Evolutionary conservation across 2,797 vertebrate species (phyloP), one percentile per base, ranked within the genome.

Genomic region (Melanotaenia boesemani): DNA sequence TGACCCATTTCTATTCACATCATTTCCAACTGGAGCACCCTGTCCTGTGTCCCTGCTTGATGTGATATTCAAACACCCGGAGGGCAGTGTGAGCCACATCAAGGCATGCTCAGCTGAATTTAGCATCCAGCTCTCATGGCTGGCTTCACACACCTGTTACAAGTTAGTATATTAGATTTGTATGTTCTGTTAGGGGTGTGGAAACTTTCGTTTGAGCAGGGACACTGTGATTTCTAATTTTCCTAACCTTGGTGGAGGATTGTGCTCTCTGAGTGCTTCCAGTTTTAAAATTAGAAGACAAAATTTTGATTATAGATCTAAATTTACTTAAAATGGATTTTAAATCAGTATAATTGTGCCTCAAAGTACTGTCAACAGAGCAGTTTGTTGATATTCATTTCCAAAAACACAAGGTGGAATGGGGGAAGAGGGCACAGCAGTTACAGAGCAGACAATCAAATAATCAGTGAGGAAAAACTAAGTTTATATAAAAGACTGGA

Each of bases 31-130:
- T 24, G 16, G 65, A 79, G 59, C 65, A 67, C 50, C 68, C 66
- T 11, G 64, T 72, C 57, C 26, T 8, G 52, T 77, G 72, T 70
- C 85, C 81, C 88, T 59, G 80, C 85, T 65, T 70, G 52, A 85
- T 84, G 75, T 77, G 74, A 81, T 81, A 79, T 81, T 87, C 72
- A 85, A 76, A 78, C 81, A 81, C 83, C 85, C 82, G 77, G 41
- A 74, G 84, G 87, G 70, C 71, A 65, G 34, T 6, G 54, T 20
- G 52, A 76, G 66, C 39, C 46, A 48, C 71, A 77, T 73, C 11
- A 5, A 69, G 65, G 9, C 73, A 26, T 34, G 76, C 84, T 75
- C 16, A 6, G 70, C 36, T 79, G 76, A 63, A 63, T 83, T 82
- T 55, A 84, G 63, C 22, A 0, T 69, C 61, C 41, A 24, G 52